Percentiles rank a stretch among this genome's conserved stretches.
Evolutionary conservation across 2,888 invertebrate species (phyloP).

Genomic region (Thereva unica): DNA sequence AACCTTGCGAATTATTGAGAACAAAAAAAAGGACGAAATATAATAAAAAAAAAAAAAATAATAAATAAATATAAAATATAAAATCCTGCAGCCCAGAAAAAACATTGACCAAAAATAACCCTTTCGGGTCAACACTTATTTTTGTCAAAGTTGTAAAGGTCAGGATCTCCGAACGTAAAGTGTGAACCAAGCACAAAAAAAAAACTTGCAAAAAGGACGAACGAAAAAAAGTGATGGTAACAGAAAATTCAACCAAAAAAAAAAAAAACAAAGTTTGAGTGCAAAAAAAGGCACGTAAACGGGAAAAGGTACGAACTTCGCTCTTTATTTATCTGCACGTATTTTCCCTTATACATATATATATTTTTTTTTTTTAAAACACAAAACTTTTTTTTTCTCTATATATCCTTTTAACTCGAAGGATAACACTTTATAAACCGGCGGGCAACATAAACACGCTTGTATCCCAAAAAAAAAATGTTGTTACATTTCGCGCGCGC

Average conservation of each 20-base stretch:
- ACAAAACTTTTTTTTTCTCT: too few relatives aligned
- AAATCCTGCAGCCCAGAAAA: not conserved
- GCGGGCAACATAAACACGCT: conserved; percentile 4
- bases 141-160: conserved; percentile 11
- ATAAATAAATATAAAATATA: not conserved
- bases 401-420: too few relatives aligned
- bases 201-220: not conserved
- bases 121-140: conserved; percentile 14
- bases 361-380: too few relatives aligned
- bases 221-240: conserved; percentile 11
- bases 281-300: conserved; percentile 11
- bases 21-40: not conserved
- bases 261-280: not conserved
- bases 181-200: too few relatives aligned
- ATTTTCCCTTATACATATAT: too few relatives aligned
- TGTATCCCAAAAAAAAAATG: not conserved
- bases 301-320: too few relatives aligned
- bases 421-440: not conserved
- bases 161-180: not conserved
- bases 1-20: not conserved
- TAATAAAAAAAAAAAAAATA: conserved; percentile 4
- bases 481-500: conserved; percentile 11
- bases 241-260: conserved; percentile 11
- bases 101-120: not conserved
- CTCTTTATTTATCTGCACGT: too few relatives aligned